Evolutionary conservation across 2,113 vertebrate genomes (phyloP), one percentile per base, ranked within the genome.

Genomic region (Taxidea taxus): DNA sequence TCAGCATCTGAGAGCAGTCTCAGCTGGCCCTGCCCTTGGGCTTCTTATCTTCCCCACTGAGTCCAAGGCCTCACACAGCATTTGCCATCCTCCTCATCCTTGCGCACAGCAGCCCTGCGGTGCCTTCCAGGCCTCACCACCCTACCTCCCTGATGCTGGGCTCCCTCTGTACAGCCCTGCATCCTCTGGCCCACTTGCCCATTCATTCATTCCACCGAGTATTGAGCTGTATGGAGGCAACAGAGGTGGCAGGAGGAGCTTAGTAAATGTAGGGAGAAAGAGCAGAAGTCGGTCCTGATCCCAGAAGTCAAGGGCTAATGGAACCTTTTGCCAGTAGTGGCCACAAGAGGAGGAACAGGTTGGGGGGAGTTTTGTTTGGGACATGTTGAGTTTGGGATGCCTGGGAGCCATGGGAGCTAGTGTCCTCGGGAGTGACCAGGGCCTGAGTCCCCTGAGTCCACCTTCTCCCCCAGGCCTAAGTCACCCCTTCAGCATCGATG

Each of bases 401-500:
- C 72, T 21, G 15, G 21, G 31, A 37, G 31, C 66, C 47, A 7
- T 2, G 6, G 12, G 21, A 66, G 15, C 47, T 9, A 3, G 78
- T 6, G 7, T 74, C 77, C 34, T 64, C 14, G 13, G 58, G 37
- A 68, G 12, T 1, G 0, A 7, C 39, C 31, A 4, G 16, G 58
- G 18, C 51, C 44, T 44, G 37, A 31, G n/a, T 1, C 0, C 49
- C 23, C 54, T 88, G 34, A 92, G 68, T 70, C 77, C 56, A 23
- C 27, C 0, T 7, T 4, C 64, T 16, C 20, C 31, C 66, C 11
- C 97, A 99, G 99, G 99, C 70, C 99, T 99, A 15, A 99, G 99
- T 94, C 99, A 99, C 95, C 99, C 99, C 0, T 99, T 99, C 98
- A 99, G 99, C 99, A 99, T 99, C 0, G 99, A 99, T 82, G 99